Evolutionary conservation across 2,888 invertebrate genomes (phyloP), one percentile per base, ranked within the genome.

Genomic region (Drosophila colorata): DNA sequence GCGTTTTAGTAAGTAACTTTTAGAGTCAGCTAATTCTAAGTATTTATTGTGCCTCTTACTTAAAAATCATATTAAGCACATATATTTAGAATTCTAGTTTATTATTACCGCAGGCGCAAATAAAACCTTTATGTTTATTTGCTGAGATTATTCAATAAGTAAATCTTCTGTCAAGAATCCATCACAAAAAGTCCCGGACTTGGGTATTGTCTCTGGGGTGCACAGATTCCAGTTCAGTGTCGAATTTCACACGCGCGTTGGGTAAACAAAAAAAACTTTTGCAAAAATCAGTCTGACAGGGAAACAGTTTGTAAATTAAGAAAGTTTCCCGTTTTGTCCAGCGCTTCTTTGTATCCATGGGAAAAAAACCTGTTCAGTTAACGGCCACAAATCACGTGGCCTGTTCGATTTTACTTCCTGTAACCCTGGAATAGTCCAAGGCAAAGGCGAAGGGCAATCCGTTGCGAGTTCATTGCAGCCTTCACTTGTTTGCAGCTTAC

Each of bases 381-480:
- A 66, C 64, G 76, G 49, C 25, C 52, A 47, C 53, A 65, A 71
- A 63, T 58, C 51, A 58, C 33, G 13, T 20, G 55, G 55, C 25
- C 48, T 14, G 41, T 9, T 38, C 20, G 16, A 11, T 38, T 59
- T 44, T 40, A 82, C 80, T 80, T 80, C 80, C 86, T 86, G 80
- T 60, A 73, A 69, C 83, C 80, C 69, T 85, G 80, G 66, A 51
- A 53, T 65, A 52, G 60, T 43, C 55, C 65, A 79, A 82, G 67
- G 76, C 79, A 64, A 78, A 76, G 78, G 70, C 81, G 81, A 85
- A 86, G 81, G 87, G 51, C 78, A 75, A 14, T n/a, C 14, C 40
- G 56, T 41, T n/a, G 28, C 28, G 33, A 47, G 63, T 57, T 72
- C 33, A 61, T 56, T 56, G 38, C 51, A 40, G 48, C 76, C 61